A percentile compares a stretch with the other conserved stretches of the same genome.
Conservation (phyloP, 2,113 vertebrate species). For the Tautogolabrus adspersus region DNA sequence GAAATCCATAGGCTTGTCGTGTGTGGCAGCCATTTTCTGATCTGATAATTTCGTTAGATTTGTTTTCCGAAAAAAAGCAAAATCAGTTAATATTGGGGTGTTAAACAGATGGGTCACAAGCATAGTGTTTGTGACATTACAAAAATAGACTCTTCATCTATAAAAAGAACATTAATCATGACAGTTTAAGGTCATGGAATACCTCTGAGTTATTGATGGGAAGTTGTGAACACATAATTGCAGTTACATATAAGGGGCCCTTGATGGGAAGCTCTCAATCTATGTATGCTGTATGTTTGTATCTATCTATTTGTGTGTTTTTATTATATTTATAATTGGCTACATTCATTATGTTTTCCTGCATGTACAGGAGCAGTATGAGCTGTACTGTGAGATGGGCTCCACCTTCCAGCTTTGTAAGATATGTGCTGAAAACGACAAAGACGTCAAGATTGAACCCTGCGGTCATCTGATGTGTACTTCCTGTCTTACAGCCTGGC, state of each 20-base stretch:
- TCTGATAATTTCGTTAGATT: not conserved
- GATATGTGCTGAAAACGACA: constrained; percentile 98
- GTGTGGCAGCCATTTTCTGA: not conserved
- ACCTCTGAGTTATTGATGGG: no score
- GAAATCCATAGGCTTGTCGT: not conserved
- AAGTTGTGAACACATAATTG: not conserved
- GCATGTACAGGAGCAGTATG: constrained; percentile 92
- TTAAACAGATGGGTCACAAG: not conserved
- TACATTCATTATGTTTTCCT: not conserved
- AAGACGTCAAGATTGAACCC: constrained; percentile 98
- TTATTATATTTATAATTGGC: constrained; percentile 3
- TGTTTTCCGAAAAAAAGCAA: not conserved
- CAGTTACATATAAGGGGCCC: not conserved
- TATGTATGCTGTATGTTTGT: not conserved
- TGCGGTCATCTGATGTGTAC: constrained; percentile 99
- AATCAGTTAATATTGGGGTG: not conserved
- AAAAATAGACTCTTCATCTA: no score
- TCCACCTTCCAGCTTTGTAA: constrained; percentile 99
- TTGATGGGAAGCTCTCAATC: not conserved
- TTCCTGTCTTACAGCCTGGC: constrained; percentile 97
- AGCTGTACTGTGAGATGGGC: constrained; percentile 99
- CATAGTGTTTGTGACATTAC: no score
- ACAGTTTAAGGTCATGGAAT: not conserved
- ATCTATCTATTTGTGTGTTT: not conserved
- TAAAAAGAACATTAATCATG: not conserved